Evolutionary conservation across 2,113 vertebrate species (phyloP).

Genomic region (Fulica atra): DNA sequence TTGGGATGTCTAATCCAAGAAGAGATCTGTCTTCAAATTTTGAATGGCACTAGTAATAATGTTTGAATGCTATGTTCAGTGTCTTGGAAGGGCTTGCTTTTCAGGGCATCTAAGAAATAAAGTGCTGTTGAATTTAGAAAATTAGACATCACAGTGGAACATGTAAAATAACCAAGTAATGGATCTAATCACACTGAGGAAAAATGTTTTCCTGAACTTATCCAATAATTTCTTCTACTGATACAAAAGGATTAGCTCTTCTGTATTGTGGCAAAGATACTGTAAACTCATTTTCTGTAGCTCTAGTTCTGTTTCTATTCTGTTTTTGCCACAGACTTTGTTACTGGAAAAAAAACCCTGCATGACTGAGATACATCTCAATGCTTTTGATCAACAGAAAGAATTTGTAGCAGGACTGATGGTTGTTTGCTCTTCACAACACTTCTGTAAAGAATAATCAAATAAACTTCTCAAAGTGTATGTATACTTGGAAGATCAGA

Average conservation of each 20-base stretch:
- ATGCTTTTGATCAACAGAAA: neutral
- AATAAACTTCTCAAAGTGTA: neutral
- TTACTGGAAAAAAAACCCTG: neutral
- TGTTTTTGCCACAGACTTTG: neutral
- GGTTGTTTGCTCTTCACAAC: neutral
- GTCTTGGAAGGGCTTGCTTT: neutral
- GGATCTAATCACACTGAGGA: neutral
- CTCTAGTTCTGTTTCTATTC: neutral
- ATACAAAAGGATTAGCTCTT: neutral
- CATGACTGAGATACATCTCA: neutral
- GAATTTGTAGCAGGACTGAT: neutral
- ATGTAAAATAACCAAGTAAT: neutral
- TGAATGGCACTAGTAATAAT: neutral
- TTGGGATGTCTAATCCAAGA: neutral
- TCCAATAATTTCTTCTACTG: neutral
- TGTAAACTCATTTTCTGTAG: neutral
- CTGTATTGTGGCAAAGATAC: neutral
- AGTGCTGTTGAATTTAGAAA: neutral
- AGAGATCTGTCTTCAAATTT: neutral
- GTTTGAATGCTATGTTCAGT: neutral
- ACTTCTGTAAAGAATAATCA: neutral
- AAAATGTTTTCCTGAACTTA: neutral
- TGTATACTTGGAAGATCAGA: neutral
- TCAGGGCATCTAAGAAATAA: neutral
- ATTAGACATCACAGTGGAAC: neutral